phyloP scores from a whole-genome alignment of 2,797 vertebrate species.

The Hemibagrus guttatus region DNA sequence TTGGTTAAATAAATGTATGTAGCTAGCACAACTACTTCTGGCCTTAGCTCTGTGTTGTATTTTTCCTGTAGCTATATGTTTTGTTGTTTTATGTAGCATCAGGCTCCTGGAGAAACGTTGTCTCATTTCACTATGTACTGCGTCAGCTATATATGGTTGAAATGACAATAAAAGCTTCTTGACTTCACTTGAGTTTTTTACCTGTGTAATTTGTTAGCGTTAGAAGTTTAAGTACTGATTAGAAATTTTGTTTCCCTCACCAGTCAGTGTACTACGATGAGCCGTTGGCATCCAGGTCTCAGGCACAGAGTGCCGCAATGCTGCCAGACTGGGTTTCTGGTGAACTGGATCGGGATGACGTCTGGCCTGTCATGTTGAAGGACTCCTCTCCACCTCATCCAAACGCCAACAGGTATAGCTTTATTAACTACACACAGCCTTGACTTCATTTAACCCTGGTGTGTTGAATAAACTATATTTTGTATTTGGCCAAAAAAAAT shows the following conservation, averaged over 20 bases:
- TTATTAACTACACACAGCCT: neutral
- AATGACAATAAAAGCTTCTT: neutral
- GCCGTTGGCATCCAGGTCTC: constrained; percentile 65
- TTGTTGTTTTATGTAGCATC: too few species aligned
- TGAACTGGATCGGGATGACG: constrained; percentile 73
- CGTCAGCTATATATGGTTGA: neutral
- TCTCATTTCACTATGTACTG: too few species aligned
- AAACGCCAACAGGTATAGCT: constrained; percentile 67
- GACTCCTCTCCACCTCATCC: constrained; percentile 59
- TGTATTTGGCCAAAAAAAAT: neutral
- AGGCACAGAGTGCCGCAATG: constrained; percentile 56
- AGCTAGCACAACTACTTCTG: too few species aligned
- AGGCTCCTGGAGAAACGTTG: too few species aligned
- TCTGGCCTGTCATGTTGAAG: constrained; percentile 55
- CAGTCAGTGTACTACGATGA: constrained; percentile 92
- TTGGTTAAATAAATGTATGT: too few species aligned
- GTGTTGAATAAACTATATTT: neutral
- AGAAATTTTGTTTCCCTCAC: constrained; percentile 45
- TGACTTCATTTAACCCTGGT: neutral
- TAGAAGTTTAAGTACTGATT: neutral
- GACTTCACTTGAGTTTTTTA: neutral
- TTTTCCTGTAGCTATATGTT: too few species aligned
- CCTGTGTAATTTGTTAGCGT: too few species aligned
- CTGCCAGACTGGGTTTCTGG: constrained; percentile 84
- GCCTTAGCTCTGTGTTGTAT: too few species aligned